Percentiles rank a stretch among this genome's conserved stretches.
Evolutionary conservation across 2,113 vertebrate genomes (phyloP).

Genomic region (Erythrocercus mccallii): DNA sequence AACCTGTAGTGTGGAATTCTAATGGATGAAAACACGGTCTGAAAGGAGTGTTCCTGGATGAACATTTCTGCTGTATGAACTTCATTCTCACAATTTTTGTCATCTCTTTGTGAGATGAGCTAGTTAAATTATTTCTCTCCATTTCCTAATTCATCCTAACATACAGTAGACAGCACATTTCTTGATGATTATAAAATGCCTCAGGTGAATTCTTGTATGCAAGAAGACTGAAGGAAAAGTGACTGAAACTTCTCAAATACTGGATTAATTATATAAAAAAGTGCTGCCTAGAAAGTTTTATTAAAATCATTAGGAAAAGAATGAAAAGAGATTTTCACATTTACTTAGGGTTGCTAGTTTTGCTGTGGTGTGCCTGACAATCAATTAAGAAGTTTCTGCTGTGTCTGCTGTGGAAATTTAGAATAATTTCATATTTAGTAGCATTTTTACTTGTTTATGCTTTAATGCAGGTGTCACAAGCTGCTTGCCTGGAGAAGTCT

Average conservation of each 20-base stretch:
- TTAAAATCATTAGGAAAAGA: conserved; percentile 10
- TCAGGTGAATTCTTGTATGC: background rate
- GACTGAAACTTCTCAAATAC: background rate
- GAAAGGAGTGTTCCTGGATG: background rate
- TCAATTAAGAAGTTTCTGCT: conserved; percentile 30
- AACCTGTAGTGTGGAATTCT: background rate
- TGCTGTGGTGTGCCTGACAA: background rate
- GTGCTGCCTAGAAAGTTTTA: background rate
- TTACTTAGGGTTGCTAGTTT: background rate
- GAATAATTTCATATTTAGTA: background rate
- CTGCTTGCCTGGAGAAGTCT: background rate
- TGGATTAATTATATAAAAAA: background rate
- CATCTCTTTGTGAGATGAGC: background rate
- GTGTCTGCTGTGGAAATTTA: background rate
- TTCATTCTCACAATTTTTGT: background rate
- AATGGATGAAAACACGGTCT: background rate
- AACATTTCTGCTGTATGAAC: background rate
- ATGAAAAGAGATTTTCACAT: background rate
- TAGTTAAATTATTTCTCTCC: background rate
- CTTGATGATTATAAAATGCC: background rate
- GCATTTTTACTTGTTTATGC: background rate
- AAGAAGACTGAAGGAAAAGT: background rate
- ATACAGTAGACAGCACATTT: background rate
- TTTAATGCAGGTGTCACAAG: background rate
- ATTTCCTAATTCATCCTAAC: background rate